Percentiles rank a stretch among this genome's conserved stretches.
These are phyloP conservation scores for Tipula lateralis DNA, from an alignment of 2,888 invertebrate genomes.

Conservation along the genomic window DNA sequence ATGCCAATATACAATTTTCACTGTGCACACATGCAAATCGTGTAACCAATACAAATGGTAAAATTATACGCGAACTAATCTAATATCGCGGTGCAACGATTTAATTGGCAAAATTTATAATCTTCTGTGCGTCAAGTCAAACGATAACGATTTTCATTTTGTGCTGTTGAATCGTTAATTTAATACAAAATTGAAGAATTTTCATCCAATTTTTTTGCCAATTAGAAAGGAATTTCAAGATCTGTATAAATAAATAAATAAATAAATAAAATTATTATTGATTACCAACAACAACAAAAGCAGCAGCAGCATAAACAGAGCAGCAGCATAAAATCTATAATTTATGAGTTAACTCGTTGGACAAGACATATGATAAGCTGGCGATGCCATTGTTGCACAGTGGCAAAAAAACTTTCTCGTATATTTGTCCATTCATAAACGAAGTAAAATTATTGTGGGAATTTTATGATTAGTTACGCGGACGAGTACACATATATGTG, in stretches of 20 bases:
- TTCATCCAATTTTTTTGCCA: not conserved
- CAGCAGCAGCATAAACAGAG: not conserved
- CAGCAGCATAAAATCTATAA: not conserved
- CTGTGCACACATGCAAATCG: not conserved
- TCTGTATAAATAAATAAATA: conserved; percentile 3
- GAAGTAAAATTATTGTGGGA: conserved; percentile 5
- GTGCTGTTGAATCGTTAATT: not conserved
- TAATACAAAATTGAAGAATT: not conserved
- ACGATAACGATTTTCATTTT: not conserved
- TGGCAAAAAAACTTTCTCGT: not conserved
- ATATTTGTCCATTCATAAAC: not conserved
- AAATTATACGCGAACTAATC: not conserved
- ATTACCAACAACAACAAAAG: not conserved
- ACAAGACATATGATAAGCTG: conserved; percentile 19
- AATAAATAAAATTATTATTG: not conserved
- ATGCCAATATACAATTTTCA: not conserved
- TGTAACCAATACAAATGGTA: not conserved
- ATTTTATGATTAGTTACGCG: not conserved
- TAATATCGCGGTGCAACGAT: not conserved
- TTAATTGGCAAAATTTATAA: not conserved
- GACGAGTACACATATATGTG: not conserved
- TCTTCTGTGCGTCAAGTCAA: not conserved
- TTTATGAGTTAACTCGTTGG: conserved; percentile 9
- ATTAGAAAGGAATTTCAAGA: conserved; percentile 9
- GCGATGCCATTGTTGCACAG: not conserved